phyloP scores from a whole-genome alignment of 30 jellyfish, hydroid and myxozoan genomes.

The Aurelia sp. region DNA sequence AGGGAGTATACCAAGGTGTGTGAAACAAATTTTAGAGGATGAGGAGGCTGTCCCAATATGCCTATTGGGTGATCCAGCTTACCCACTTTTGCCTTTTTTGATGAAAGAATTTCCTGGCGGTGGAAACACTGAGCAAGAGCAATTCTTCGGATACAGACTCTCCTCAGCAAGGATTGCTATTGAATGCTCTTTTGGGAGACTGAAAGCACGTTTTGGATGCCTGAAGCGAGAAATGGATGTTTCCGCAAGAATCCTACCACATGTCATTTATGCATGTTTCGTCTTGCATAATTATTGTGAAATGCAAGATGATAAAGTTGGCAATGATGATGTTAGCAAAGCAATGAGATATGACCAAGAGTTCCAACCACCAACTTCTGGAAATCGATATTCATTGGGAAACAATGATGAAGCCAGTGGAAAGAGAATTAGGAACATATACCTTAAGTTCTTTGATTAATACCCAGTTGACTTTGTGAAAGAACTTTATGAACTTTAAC shows the following conservation, averaged over 20 bases:
- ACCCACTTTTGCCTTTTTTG: slow-evolving; percentile 59
- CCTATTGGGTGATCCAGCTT: slow-evolving; percentile 70
- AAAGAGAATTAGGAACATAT: slow-evolving; percentile 22
- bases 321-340: slow-evolving; percentile 5
- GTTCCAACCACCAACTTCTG: slow-evolving; percentile 23
- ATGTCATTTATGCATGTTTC: slow-evolving; percentile 58
- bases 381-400: too few species aligned
- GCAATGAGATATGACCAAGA: slow-evolving; percentile 6
- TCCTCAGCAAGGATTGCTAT: slow-evolving; percentile 76
- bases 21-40: slow-evolving; percentile 47
- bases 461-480: too few species aligned
- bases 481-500: too few species aligned
- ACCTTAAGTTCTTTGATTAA: slow-evolving; percentile 18
- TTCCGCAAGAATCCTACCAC: not conserved
- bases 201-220: slow-evolving; percentile 61
- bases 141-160: slow-evolving; percentile 38
- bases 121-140: slow-evolving; percentile 42
- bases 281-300: slow-evolving; percentile 57
- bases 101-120: slow-evolving; percentile 67
- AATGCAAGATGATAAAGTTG: slow-evolving; percentile 9
- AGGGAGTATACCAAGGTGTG: slow-evolving; percentile 21
- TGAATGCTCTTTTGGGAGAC: slow-evolving; percentile 73
- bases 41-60: slow-evolving; percentile 58
- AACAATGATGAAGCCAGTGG: slow-evolving; percentile 31
- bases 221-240: slow-evolving; percentile 61